These are phyloP conservation scores for Coremacera marginata DNA, from an alignment of 2,888 invertebrate genomes.

Conservation along the genomic window DNA sequence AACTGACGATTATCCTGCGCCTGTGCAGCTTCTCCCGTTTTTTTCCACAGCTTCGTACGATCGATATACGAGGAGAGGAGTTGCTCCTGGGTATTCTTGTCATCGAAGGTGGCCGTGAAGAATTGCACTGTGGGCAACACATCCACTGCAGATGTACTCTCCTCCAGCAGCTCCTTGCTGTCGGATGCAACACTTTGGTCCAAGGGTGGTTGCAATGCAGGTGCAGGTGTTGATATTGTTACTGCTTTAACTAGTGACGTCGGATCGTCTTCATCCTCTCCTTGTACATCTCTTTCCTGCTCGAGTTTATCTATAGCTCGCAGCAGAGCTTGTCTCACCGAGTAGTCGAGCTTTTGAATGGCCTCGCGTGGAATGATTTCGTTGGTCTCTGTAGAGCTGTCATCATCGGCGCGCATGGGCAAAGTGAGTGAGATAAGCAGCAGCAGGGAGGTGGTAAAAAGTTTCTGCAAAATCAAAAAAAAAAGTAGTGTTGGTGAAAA, in stretches of 20 bases:
- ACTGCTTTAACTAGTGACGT: slow-evolving; percentile 29
- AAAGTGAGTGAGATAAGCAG: slow-evolving; percentile 32
- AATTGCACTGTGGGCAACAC: slow-evolving; percentile 72
- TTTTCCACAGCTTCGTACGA: slow-evolving; percentile 59
- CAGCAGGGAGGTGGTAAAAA: slow-evolving; percentile 31
- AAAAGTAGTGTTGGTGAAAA: slow-evolving; percentile 16
- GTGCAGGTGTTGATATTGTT: neutral
- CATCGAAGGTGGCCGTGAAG: slow-evolving; percentile 70
- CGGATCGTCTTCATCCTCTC: slow-evolving; percentile 42
- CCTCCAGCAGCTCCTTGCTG: slow-evolving; percentile 66
- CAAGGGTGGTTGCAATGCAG: neutral
- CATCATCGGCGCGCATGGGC: slow-evolving; percentile 47
- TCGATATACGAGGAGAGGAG: slow-evolving; percentile 62
- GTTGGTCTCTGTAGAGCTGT: slow-evolving; percentile 64
- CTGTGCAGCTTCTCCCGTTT: slow-evolving; percentile 45
- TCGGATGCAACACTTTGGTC: neutral
- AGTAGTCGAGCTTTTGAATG: slow-evolving; percentile 74
- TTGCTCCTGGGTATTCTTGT: slow-evolving; percentile 62
- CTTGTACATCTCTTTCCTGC: slow-evolving; percentile 70
- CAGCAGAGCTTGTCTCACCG: slow-evolving; percentile 80
- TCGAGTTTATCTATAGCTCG: slow-evolving; percentile 83
- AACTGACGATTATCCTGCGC: slow-evolving; percentile 62
- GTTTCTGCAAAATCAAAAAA: slow-evolving; percentile 28
- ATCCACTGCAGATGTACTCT: slow-evolving; percentile 67
- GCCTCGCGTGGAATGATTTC: slow-evolving; percentile 73